phyloP scores from a whole-genome alignment of 2,113 vertebrate species.

The Crotalus tigris region DNA sequence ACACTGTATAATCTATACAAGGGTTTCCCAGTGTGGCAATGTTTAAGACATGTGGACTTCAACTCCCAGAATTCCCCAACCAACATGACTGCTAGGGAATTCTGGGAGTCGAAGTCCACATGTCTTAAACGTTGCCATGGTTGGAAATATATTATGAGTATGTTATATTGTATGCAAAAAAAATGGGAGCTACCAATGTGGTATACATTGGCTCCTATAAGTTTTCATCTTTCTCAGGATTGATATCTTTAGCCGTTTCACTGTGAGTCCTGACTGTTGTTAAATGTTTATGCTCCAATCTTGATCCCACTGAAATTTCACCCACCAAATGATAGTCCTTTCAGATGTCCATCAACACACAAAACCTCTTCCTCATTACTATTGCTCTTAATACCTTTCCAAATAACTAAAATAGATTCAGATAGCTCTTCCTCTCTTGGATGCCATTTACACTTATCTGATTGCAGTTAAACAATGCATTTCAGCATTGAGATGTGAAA shows the following conservation, averaged over 20 bases:
- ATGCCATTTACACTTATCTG: not conserved
- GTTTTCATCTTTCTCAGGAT: not conserved
- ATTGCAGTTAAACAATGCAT: not conserved
- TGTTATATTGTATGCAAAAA: rapidly evolving
- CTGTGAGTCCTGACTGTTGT: not conserved
- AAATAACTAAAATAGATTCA: not conserved
- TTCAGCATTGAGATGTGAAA: not conserved
- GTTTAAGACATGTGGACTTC: not conserved
- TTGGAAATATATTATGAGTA: not conserved
- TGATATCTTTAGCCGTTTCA: not conserved
- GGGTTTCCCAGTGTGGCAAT: not conserved
- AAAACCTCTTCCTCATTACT: not conserved
- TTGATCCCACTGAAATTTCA: not conserved
- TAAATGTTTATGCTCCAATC: not conserved
- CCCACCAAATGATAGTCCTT: not conserved
- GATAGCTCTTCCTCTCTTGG: not conserved
- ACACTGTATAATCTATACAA: not conserved
- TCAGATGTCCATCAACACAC: not conserved
- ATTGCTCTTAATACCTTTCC: not conserved
- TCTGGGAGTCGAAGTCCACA: not conserved
- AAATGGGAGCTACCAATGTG: not conserved
- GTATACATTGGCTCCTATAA: not conserved
- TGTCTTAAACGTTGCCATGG: not conserved
- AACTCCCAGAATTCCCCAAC: too few species aligned
- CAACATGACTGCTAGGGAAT: not conserved